Percentiles rank a stretch among this genome's conserved stretches.
Conservation (phyloP, 2,888 invertebrate species). For the Psylliodes chrysocephalus region DNA sequence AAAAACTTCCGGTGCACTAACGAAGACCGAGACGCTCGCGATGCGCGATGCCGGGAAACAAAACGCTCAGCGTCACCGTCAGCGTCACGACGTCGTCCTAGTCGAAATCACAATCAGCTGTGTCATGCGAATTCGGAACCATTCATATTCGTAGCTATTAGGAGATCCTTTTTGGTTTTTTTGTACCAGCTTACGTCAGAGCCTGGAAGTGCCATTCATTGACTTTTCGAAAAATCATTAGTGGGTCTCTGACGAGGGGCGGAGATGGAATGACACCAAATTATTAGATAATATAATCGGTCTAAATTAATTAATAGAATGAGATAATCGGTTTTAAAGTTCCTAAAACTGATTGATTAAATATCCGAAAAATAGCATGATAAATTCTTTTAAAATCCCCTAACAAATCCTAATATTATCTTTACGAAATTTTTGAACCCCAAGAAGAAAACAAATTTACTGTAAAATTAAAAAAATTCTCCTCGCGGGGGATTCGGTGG, state of each 20-base stretch:
- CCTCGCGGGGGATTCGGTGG: too few relatives aligned
- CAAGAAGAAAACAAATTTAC: too few relatives aligned
- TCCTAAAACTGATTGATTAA: too few relatives aligned
- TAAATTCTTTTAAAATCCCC: too few relatives aligned
- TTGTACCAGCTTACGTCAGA: slow-evolving; percentile 36
- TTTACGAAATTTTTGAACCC: too few relatives aligned
- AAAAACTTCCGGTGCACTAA: slow-evolving; percentile 2
- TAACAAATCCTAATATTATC: too few relatives aligned
- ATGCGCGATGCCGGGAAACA: slow-evolving; percentile 11
- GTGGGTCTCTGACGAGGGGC: neutral
- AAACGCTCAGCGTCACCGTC: neutral
- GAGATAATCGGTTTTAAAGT: too few relatives aligned
- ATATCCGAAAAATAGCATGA: too few relatives aligned
- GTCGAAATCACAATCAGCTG: slow-evolving; percentile 27
- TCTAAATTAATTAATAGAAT: too few relatives aligned
- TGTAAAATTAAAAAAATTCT: too few relatives aligned
- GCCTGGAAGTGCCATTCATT: slow-evolving; percentile 32
- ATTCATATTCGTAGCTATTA: slow-evolving; percentile 41
- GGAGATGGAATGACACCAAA: slow-evolving; percentile 10
- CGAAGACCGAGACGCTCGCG: slow-evolving; percentile 15
- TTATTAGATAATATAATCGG: too few relatives aligned
- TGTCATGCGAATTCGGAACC: slow-evolving; percentile 40
- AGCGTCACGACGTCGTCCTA: slow-evolving; percentile 26
- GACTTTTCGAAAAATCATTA: neutral
- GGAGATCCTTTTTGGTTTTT: neutral